Conservation (phyloP, 2,888 invertebrate species). For the Adineta ricciae region DNA sequence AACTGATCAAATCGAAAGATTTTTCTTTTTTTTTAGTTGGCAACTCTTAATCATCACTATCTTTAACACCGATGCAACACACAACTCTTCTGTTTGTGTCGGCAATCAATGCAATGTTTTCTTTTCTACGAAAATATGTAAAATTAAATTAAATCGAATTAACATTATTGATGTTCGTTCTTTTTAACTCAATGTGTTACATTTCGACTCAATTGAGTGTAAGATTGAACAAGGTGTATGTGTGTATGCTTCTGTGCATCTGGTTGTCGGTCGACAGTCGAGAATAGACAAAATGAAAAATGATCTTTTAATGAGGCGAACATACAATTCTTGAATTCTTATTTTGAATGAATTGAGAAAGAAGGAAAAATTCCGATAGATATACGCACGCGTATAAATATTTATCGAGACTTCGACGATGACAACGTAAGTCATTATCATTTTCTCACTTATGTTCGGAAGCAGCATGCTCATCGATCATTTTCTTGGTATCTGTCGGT, state of each 20-base stretch:
- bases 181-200: not conserved
- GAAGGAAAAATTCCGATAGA: not conserved
- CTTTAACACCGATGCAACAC: not conserved
- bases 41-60: not conserved
- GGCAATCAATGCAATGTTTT: not conserved
- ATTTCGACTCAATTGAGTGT: not conserved
- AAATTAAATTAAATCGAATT: not conserved
- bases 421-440: slow-evolving; percentile 15
- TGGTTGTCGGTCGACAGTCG: not conserved
- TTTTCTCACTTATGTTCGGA: not conserved
- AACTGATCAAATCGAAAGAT: slow-evolving; percentile 1
- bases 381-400: not conserved
- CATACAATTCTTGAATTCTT: slow-evolving; percentile 5
- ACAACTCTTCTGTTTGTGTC: not conserved
- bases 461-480: slow-evolving; percentile 15
- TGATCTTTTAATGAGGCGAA: slow-evolving; percentile 11
- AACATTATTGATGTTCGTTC: not conserved
- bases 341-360: not conserved
- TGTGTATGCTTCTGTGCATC: not conserved
- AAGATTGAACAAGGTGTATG: slow-evolving; percentile 15
- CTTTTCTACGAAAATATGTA: not conserved
- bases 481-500: not conserved
- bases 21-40: not conserved
- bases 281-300: not conserved
- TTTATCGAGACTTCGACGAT: not conserved